These are phyloP conservation scores for Actinia equina DNA, from an alignment of 64 coral and sea anemone genomes.

Conservation along the genomic window DNA sequence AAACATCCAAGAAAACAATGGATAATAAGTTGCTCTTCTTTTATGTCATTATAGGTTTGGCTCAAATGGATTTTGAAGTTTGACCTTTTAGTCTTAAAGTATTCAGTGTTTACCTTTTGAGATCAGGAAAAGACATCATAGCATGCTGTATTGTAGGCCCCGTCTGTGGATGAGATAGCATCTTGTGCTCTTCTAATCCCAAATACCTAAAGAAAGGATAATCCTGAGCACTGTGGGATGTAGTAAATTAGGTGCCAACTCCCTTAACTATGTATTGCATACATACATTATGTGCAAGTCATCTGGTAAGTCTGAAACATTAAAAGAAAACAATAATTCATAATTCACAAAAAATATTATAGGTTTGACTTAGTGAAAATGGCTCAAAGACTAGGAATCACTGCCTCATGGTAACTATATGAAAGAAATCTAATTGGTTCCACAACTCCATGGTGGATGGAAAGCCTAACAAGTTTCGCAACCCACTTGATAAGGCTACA, in stretches of 20 bases:
- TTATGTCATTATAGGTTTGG: too few relatives aligned
- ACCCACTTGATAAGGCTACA: too few relatives aligned
- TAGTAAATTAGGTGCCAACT: neutral
- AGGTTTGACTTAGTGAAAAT: too few relatives aligned
- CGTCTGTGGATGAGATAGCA: neutral
- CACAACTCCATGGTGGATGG: too few relatives aligned
- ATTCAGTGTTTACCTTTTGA: neutral
- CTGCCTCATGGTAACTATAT: too few relatives aligned
- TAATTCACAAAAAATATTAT: too few relatives aligned
- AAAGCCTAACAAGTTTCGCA: too few relatives aligned
- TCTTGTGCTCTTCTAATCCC: neutral
- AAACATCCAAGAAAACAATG: too few relatives aligned
- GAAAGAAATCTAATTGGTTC: too few relatives aligned
- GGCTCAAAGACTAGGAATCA: too few relatives aligned
- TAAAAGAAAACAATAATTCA: neutral
- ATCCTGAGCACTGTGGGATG: neutral
- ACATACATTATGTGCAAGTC: slow-evolving; percentile 44
- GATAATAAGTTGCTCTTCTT: too few relatives aligned
- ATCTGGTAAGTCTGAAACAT: slow-evolving; percentile 35
- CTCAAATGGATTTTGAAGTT: too few relatives aligned
- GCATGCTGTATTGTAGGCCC: neutral
- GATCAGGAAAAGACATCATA: neutral
- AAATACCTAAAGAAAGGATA: neutral
- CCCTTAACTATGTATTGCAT: neutral
- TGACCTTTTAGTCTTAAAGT: neutral